Conservation (phyloP, 2,113 vertebrate species). For the Psittacara wagleri region DNA sequence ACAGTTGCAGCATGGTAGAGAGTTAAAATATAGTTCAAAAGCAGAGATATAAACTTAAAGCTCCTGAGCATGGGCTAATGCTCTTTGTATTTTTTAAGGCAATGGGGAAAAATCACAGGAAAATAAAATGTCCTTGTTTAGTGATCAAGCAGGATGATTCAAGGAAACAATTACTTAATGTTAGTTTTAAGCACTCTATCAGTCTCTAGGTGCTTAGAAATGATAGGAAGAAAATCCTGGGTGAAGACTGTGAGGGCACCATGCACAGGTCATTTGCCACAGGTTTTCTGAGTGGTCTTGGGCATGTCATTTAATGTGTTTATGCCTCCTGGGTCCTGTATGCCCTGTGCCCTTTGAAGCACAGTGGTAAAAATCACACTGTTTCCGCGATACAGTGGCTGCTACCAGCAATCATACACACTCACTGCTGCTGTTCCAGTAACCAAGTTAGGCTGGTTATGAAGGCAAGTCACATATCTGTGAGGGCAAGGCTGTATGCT, state of each 20-base stretch:
- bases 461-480: background rate
- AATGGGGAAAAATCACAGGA: background rate
- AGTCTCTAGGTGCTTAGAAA: background rate
- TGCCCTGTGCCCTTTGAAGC: background rate
- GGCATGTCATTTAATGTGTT: background rate
- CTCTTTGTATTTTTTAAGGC: background rate
- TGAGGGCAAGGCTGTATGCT: background rate
- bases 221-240: background rate
- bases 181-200: rapidly evolving
- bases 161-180: background rate
- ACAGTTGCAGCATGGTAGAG: background rate
- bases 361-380: rapidly evolving
- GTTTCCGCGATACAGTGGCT: background rate
- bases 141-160: background rate
- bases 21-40: background rate
- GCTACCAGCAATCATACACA: rapidly evolving
- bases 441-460: background rate
- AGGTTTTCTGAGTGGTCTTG: background rate
- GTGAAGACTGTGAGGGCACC: background rate
- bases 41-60: background rate
- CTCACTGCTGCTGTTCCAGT: background rate
- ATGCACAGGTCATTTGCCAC: background rate
- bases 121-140: background rate
- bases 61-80: background rate
- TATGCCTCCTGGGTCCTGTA: background rate